Percentiles rank a stretch among this genome's conserved stretches.
phyloP scores from a whole-genome alignment of 2,888 invertebrate species.

The Brenthis daphne region DNA sequence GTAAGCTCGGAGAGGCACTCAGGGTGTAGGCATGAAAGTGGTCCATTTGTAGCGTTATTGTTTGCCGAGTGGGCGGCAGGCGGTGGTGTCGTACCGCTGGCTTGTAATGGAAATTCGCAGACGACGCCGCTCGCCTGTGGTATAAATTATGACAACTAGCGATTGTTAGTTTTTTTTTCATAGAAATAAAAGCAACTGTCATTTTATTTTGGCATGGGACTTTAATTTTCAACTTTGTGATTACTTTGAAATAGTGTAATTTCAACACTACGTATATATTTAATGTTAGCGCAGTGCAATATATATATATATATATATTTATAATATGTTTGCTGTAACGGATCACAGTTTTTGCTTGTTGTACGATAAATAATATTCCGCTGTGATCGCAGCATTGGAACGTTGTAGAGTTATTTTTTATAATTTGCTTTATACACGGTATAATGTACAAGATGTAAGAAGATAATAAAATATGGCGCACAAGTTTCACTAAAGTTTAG shows the following conservation, averaged over 20 bases:
- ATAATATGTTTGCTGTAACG: too few relatives aligned
- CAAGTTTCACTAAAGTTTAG: too few relatives aligned
- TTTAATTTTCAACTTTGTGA: slow-evolving; percentile 17
- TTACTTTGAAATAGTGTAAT: slow-evolving; percentile 8
- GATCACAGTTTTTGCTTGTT: too few relatives aligned
- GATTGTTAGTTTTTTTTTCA: slow-evolving; percentile 17
- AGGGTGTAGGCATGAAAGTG: slow-evolving; percentile 42
- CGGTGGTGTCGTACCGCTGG: slow-evolving; percentile 48
- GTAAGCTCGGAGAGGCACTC: slow-evolving; percentile 39
- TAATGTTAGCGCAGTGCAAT: too few relatives aligned
- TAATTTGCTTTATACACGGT: too few relatives aligned
- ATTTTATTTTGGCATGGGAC: slow-evolving; percentile 7
- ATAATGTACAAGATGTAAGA: too few relatives aligned
- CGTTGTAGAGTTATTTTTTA: too few relatives aligned
- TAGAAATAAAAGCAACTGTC: slow-evolving; percentile 9
- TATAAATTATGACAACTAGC: slow-evolving; percentile 34
- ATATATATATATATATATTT: too few relatives aligned
- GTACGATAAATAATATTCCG: too few relatives aligned
- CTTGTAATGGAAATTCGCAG: slow-evolving; percentile 69
- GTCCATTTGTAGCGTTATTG: slow-evolving; percentile 42
- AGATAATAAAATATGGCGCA: too few relatives aligned
- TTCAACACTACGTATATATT: not conserved
- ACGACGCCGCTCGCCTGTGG: slow-evolving; percentile 50
- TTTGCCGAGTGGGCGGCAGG: slow-evolving; percentile 48
- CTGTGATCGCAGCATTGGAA: too few relatives aligned